A percentile compares a stretch with the other conserved stretches of the same genome.
phyloP scores from a whole-genome alignment of 2,797 vertebrate species.

The Tolypeutes matacus region DNA sequence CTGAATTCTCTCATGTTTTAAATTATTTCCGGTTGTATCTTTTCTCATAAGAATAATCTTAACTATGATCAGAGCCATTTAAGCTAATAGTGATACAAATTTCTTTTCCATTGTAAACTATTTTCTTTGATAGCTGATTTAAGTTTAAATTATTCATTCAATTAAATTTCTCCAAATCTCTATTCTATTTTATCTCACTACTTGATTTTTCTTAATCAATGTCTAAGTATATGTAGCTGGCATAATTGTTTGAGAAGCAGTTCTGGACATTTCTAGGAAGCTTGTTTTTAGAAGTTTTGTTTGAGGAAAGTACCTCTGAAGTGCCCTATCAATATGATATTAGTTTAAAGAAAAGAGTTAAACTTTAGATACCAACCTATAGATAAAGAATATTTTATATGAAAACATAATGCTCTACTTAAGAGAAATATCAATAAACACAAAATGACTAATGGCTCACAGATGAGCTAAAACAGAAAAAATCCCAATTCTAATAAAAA shows the following conservation, averaged over 20 bases:
- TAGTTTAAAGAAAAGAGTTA: not conserved
- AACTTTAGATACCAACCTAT: not conserved
- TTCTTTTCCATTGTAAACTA: slow-evolving; percentile 27
- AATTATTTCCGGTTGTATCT: not conserved
- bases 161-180: not conserved
- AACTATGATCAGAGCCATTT: not conserved
- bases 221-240: not conserved
- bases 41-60: slow-evolving; percentile 50
- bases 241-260: not conserved
- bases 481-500: not conserved
- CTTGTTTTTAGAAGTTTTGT: slow-evolving; percentile 15
- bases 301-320: not conserved
- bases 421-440: slow-evolving; percentile 32
- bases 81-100: not conserved
- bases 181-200: slow-evolving; percentile 18
- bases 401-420: slow-evolving; percentile 13
- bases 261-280: not conserved
- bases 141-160: slow-evolving; percentile 13
- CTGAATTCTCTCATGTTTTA: not conserved
- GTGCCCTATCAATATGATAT: not conserved
- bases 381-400: slow-evolving; percentile 52
- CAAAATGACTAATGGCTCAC: not conserved
- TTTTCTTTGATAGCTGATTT: slow-evolving; percentile 15
- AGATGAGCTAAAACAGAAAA: slow-evolving; percentile 13
- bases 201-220: not conserved